Evolutionary conservation across 1,140 invertebrate genomes (phyloP), one percentile per base, ranked within the genome.

Genomic region (Aphaenogaster floridana): DNA sequence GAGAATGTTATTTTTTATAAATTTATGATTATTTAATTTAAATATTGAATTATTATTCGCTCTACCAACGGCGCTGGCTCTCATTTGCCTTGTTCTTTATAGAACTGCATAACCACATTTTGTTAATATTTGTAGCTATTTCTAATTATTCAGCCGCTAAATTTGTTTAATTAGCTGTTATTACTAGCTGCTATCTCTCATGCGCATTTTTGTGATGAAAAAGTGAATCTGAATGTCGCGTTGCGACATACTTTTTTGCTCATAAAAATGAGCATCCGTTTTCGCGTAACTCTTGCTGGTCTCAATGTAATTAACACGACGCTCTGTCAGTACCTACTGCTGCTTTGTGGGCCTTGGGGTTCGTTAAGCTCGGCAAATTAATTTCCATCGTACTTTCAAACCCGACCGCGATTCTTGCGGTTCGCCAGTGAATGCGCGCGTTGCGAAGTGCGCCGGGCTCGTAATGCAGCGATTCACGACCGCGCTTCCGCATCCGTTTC

Each of bases 311-410:
- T 88, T 86, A 88, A 85, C 81, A 76, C 80, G 69, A 88, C 52
- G 59, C 68, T 57, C 57, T 80, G 28, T 57, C 57, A 21, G 17
- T 50, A 45, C 28, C 17, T 42, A 8, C 21, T 66, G 57, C 34
- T 61, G 76, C 88, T 86, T 86, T 81, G 76, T 78, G 83, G 76
- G 28, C 69, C 57, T 59, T 39, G 83, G 79, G 81, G 76, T 89
- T 89, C 76, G 89, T 90, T 90, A 89, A 77, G 69, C 76, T 66
- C 81, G 84, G 84, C 89, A 86, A 90, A 90, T 90, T 89, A 89
- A 89, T 90, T 86, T 81, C 84, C 88, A 86, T 86, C 77, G 83
- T 89, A 81, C 63, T 81, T 89, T 80, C 76, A 76, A 90, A 81
- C 66, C 11, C 81, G 28, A 59, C 57, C 61, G 72, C 83, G 50